Base-by-base conservation (phyloP, 92 coral and sea anemone species). In the Porites evermanni region DNA sequence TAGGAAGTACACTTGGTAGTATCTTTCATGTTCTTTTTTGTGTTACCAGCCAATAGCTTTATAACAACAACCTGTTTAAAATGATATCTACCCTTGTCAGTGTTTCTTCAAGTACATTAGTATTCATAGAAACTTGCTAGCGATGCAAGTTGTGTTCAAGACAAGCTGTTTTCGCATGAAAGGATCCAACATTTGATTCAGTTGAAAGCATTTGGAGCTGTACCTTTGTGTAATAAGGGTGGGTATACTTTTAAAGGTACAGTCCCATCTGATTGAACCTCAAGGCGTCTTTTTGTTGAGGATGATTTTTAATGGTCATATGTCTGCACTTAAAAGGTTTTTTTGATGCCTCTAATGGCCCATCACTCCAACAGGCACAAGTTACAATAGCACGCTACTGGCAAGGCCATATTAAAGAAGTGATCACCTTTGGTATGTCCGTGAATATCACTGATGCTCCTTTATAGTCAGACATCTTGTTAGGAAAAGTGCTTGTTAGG, bases 321-420 rank as follows among this genome's bases (percentile, higher is more conserved):
- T 81, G 85, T 54, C 79, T 81, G 69, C 69, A 81, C 23, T 74
- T 86, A 53, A 78, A 86, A 20, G 89, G 84, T 65, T 78, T 86
- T 54, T 68, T 29, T 29, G 32, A 79, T 38, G 77, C 89, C 71
- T 86, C 89, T 18, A 86, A 52, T 70, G 89, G 84, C 61, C 64
- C 26, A 11, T 86, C 63, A 20, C 60, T 64, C 54, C 85, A 79
- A 71, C 89, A 86, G 64, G 61, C 50, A 72, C 78, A 86, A 4
- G 74, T 51, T 11, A 86, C 75, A 53, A 86, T 70, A 67, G 78
- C 89, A 86, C 32, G 32, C 32, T 29, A 29, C 32, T 29, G 63
- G 8, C 12, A 10, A 58, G 63, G 63, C 63, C 63, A 10, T 10
- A 58, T 14, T 11, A 14, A 14, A 58, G 63, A 14, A 10, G 63